Conservation (phyloP, 2,113 vertebrate species). For the Syngnathoides biaculeatus region DNA sequence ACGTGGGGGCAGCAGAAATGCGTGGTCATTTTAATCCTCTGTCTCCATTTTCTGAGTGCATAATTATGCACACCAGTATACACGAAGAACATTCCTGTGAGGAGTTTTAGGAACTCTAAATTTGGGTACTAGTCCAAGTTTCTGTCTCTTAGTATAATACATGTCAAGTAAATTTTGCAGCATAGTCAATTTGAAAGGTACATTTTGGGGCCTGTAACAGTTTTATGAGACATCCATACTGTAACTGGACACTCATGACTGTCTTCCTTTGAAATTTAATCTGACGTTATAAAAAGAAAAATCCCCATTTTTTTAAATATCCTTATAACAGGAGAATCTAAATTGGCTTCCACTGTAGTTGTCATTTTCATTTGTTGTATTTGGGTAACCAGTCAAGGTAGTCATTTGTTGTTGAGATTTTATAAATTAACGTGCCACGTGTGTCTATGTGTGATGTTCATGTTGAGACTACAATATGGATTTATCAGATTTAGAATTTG, state of each 20-base stretch:
- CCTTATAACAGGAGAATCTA: background rate
- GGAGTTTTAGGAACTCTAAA: background rate
- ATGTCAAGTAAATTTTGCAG: background rate
- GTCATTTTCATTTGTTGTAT: slow-evolving; percentile 51
- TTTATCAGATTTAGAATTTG: background rate
- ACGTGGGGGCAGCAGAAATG: background rate
- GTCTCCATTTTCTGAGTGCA: background rate
- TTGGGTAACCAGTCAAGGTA: slow-evolving; percentile 48
- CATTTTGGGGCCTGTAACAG: slow-evolving; percentile 7
- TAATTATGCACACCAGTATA: background rate
- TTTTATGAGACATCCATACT: slow-evolving; percentile 65
- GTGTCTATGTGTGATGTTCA: slow-evolving; percentile 43
- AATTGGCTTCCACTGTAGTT: slow-evolving; percentile 19
- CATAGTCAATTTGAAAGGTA: slow-evolving; percentile 7
- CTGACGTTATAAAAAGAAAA: too few relatives aligned
- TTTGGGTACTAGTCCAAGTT: background rate
- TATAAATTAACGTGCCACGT: slow-evolving; percentile 52
- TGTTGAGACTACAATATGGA: slow-evolving; percentile 18
- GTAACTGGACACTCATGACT: slow-evolving; percentile 75
- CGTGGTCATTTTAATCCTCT: background rate
- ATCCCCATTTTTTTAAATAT: background rate
- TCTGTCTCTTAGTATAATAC: background rate
- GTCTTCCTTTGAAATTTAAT: slow-evolving; percentile 12
- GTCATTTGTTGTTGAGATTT: slow-evolving; percentile 51
- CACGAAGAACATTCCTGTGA: background rate